phyloP scores from a whole-genome alignment of 2,797 vertebrate genomes.

The Valencia hispanica region DNA sequence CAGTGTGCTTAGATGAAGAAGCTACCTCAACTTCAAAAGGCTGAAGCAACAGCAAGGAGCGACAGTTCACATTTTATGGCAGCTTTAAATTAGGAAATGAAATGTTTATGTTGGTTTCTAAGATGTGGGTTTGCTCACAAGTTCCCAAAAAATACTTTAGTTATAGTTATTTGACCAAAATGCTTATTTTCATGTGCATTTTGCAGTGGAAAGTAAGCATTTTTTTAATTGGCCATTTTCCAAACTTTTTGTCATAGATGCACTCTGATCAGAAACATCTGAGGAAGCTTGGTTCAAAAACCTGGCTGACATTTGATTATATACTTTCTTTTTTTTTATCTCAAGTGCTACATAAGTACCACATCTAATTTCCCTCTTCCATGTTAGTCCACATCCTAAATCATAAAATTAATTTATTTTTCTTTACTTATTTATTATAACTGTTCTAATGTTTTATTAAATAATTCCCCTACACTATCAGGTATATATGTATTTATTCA shows the following conservation, averaged over 20 bases:
- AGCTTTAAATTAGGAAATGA: not conserved
- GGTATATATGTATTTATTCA: not conserved
- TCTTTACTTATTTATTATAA: not conserved
- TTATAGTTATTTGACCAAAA: not conserved
- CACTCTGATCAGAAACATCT: too few species aligned
- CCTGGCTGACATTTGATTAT: too few species aligned
- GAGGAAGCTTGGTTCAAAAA: too few species aligned
- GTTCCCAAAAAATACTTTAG: not conserved
- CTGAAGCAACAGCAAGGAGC: not conserved
- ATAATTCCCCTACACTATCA: not conserved
- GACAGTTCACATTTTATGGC: not conserved
- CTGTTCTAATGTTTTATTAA: not conserved
- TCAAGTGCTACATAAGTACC: not conserved
- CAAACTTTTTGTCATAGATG: too few species aligned
- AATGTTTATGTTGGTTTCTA: not conserved
- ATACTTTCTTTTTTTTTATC: not conserved
- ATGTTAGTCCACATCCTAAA: not conserved
- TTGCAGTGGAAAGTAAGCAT: not conserved
- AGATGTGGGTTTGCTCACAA: not conserved
- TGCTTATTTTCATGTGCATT: not conserved
- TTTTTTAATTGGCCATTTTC: too few species aligned
- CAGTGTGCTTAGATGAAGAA: not conserved
- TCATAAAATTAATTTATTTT: slow-evolving; percentile 14
- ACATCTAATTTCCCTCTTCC: not conserved
- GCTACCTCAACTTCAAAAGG: not conserved